Base-by-base conservation (phyloP, 2,113 vertebrate genomes). In the Scomber japonicus region DNA sequence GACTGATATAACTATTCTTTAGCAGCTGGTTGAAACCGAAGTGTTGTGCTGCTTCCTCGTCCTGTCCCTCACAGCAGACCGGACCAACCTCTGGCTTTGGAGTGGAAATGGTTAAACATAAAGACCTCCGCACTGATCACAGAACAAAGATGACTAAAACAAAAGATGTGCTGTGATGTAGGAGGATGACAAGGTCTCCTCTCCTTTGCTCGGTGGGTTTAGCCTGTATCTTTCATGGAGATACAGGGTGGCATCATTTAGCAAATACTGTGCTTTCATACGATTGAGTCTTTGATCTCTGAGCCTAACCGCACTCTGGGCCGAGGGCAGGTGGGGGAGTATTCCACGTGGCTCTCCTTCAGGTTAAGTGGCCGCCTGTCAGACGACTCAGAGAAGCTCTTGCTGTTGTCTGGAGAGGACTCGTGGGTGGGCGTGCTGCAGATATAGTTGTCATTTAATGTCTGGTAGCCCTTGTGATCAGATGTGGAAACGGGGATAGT, bases 401-500 rank as follows among this genome's bases (percentile, higher is more conserved):
- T 91, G 72, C 89, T 92, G 56, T 95, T 91, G 4, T 94, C 94
- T 0, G 95, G 94, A 7, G 96, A 94, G 40, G 93, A 94, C 82
- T 95, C 96, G 0, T 95, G 95, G 10, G 94, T 82, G 0, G 96
- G 96, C 0, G 95, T 95, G 93, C 94, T 96, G 83, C 93, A 94
- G 6, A 95, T 94, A 84, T 96, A 96, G 91, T 96, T 97, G 85
- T 98, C 97, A 2, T 96, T 96, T 78, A 99, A 90, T 11, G 97
- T 96, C 94, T 98, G 97, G 91, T 98, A 99, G 90, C 97, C 97
- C 87, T 97, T 97, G 94, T 98, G 97, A 78, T 98, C 97, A 0
- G 96, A 95, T 1, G 93, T 92, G 46, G 94, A n/a, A 5, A 92
- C 94, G 0, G 96, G 96, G 30, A 95, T 90, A 59, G 89, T 94